Base-by-base conservation (phyloP, 2,113 vertebrate species). In the Proterorhinus semilunaris region DNA sequence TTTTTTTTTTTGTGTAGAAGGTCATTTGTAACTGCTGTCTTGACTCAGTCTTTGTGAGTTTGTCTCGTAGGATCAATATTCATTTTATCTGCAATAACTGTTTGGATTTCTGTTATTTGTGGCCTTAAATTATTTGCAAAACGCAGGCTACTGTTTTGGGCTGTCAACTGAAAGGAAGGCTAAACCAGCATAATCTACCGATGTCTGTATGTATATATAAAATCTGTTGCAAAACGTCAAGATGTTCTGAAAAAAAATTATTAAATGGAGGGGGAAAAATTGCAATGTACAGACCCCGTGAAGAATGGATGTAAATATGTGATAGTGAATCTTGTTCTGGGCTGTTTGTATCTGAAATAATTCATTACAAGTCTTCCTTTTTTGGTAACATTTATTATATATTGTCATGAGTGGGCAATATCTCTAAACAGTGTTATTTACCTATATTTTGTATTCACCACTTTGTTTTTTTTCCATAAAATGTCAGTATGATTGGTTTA, bases 231-330 rank as follows among this genome's bases (percentile, higher is more conserved):
- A 27, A 21, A 42, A 13, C 42, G 55, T 21, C 21, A 21, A 21
- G 21, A 21, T 21, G 21, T 42, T 58, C 21, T 58, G 55, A 15
- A 50, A 48, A 48, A 21, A 45, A 42, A 27, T 55, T 15, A 57
- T 48, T 7, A 58, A 71, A 27, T 16, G 59, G 15, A n/a, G 21
- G 21, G 8, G 36, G 10, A 62, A 47, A 47, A 53, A 13, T 75
- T 71, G 68, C 66, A 63, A 75, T 70, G 79, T 63, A 76, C 44
- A 75, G 55, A 62, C 65, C 43, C 50, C 42, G 17, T 62, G 57
- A 79, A 78, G 76, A 75, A 61, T 45, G 75, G 55, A n/a, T 86
- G 81, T 85, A 89, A 83, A 86, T 88, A 83, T 78, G 54, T 78
- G 51, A n/a, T 13, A n/a, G 10, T 68, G 46, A 66, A 64, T 72